Conservation (phyloP, 2,797 vertebrate species). For the Neolamprologus multifasciatus region DNA sequence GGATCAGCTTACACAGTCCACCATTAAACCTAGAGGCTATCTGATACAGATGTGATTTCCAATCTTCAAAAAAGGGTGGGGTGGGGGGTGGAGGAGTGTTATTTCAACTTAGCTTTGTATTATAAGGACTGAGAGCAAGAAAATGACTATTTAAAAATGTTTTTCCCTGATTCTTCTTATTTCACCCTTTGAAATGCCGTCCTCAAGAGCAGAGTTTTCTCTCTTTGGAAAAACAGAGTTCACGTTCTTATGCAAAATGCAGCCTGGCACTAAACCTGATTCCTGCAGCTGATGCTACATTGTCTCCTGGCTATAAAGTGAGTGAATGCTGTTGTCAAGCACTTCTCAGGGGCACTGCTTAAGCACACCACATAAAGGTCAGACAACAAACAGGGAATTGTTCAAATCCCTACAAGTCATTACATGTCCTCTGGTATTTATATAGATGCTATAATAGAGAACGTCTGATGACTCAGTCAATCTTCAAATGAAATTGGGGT, state of each 20-base stretch:
- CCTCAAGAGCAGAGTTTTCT: background rate
- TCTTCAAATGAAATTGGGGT: background rate
- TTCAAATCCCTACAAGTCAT: conserved; percentile 48
- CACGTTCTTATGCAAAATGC: background rate
- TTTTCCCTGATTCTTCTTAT: background rate
- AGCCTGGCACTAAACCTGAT: background rate
- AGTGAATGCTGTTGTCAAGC: conserved; percentile 47
- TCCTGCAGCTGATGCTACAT: conserved; percentile 24
- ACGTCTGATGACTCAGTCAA: background rate
- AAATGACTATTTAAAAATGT: conserved; percentile 22
- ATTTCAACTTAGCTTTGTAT: conserved; percentile 26
- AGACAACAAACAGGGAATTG: conserved; percentile 32
- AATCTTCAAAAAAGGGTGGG: background rate
- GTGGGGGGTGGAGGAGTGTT: background rate
- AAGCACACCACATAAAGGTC: conserved; percentile 47
- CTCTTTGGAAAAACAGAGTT: background rate
- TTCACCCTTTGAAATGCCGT: background rate
- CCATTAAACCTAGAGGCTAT: conserved; percentile 46
- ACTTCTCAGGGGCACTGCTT: conserved; percentile 43
- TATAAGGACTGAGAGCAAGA: conserved; percentile 11
- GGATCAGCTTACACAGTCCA: conserved; percentile 45
- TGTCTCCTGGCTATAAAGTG: conserved; percentile 19
- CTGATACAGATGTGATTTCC: conserved; percentile 56
- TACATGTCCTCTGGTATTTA: conserved; percentile 21
- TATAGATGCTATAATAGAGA: conserved; percentile 6